Percentiles rank a stretch among this genome's conserved stretches.
Conservation (phyloP, 2,888 invertebrate species). For the Trissoscelio sp. region DNA sequence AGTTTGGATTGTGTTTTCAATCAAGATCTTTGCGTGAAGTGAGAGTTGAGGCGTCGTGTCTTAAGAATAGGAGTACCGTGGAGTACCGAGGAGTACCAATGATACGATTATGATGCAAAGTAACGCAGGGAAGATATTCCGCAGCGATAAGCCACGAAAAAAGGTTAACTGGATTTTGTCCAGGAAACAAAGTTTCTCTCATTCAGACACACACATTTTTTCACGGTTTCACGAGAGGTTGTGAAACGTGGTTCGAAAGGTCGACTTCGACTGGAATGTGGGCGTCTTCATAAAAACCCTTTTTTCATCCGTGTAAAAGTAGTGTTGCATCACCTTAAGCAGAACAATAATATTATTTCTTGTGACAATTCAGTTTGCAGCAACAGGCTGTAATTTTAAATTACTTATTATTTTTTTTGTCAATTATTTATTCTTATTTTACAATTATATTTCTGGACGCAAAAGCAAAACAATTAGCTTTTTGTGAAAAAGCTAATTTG, state of each 20-base stretch:
- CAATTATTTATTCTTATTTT: too few species aligned
- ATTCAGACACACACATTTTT: slow-evolving; percentile 30
- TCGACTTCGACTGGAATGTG: slow-evolving; percentile 24
- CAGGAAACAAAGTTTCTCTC: slow-evolving; percentile 58
- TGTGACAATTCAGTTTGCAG: too few species aligned
- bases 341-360: too few species aligned
- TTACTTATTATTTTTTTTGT: too few species aligned
- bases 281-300: slow-evolving; percentile 11
- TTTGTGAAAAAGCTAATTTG: too few species aligned
- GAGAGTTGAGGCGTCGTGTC: slow-evolving; percentile 46
- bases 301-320: too few species aligned
- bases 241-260: slow-evolving; percentile 41
- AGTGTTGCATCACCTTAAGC: too few species aligned
- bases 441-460: too few species aligned
- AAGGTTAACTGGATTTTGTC: slow-evolving; percentile 50
- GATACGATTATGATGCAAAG: slow-evolving; percentile 57
- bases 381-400: too few species aligned
- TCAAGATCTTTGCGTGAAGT: slow-evolving; percentile 46
- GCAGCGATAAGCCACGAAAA: slow-evolving; percentile 24
- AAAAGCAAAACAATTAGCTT: too few species aligned
- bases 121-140: slow-evolving; percentile 33
- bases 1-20: slow-evolving; percentile 41
- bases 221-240: slow-evolving; percentile 13
- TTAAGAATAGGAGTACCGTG: slow-evolving; percentile 46
- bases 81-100: too few species aligned